phyloP scores from a whole-genome alignment of 1,140 invertebrate species.

The Sminthurides bifidus region DNA sequence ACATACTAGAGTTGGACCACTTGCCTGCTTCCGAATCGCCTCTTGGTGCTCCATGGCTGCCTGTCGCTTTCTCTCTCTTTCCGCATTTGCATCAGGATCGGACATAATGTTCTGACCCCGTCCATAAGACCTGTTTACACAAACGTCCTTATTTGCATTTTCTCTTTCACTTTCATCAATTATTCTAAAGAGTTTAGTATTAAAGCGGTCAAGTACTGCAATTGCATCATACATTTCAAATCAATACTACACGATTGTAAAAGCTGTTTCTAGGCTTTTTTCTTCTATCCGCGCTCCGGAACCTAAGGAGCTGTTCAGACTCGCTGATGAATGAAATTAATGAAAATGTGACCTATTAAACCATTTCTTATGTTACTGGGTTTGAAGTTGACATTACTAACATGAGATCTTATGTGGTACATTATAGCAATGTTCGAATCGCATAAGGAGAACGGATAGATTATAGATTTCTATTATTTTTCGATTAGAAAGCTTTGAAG shows the following conservation, averaged over 20 bases:
- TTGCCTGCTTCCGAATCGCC: slow-evolving; percentile 53
- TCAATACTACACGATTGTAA: too few relatives aligned
- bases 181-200: background rate
- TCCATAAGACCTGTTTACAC: slow-evolving; percentile 44
- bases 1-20: too few relatives aligned
- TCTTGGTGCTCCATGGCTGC: slow-evolving; percentile 58
- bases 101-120: slow-evolving; percentile 59
- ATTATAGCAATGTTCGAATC: too few relatives aligned
- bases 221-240: background rate
- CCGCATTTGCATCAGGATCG: slow-evolving; percentile 51
- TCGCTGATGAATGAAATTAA: background rate
- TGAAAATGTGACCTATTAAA: slow-evolving; percentile 1
- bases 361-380: too few relatives aligned
- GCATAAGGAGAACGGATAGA: too few relatives aligned
- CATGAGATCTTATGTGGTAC: too few relatives aligned
- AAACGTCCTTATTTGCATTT: background rate
- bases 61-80: slow-evolving; percentile 52
- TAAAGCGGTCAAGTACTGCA: background rate
- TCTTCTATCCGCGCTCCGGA: background rate
- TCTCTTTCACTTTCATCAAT: background rate
- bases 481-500: too few relatives aligned
- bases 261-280: too few relatives aligned
- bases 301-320: background rate
- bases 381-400: too few relatives aligned
- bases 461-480: too few relatives aligned